These are phyloP conservation scores for Adelosebastes latens DNA, from an alignment of 2,797 vertebrate genomes.

Conservation along the genomic window DNA sequence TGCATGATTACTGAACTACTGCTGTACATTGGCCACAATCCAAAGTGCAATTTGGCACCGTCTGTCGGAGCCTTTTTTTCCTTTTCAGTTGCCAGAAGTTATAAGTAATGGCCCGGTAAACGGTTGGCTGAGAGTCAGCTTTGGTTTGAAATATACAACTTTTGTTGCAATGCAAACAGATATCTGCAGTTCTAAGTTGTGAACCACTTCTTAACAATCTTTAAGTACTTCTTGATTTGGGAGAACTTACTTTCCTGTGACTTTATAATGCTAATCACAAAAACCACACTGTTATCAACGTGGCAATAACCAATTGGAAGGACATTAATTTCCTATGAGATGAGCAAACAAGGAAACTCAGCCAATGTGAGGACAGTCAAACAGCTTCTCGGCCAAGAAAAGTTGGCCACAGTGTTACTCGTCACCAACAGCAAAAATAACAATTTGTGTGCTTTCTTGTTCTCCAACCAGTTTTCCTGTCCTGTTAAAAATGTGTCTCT, in stretches of 20 bases:
- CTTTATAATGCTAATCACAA: neutral
- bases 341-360: constrained; percentile 8
- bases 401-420: constrained; percentile 22
- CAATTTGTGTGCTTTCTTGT: constrained; percentile 5
- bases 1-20: constrained; percentile 23
- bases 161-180: neutral
- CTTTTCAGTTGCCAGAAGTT: constrained; percentile 28
- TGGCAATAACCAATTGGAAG: constrained; percentile 29
- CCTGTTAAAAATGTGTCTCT: neutral
- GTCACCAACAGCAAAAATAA: constrained; percentile 30
- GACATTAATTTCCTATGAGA: constrained; percentile 36
- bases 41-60: constrained; percentile 42
- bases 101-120: constrained; percentile 17
- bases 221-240: neutral
- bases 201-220: neutral
- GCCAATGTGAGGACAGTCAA: constrained; percentile 35
- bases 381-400: constrained; percentile 27
- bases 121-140: constrained; percentile 3
- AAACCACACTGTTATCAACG: neutral
- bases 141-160: neutral
- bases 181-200: neutral
- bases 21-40: constrained; percentile 22
- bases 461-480: constrained; percentile 13
- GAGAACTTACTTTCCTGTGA: neutral
- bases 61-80: constrained; percentile 23